Percentiles rank a stretch among this genome's conserved stretches.
Evolutionary conservation across 2,113 vertebrate species (phyloP).

Genomic region (Vulpes vulpes): DNA sequence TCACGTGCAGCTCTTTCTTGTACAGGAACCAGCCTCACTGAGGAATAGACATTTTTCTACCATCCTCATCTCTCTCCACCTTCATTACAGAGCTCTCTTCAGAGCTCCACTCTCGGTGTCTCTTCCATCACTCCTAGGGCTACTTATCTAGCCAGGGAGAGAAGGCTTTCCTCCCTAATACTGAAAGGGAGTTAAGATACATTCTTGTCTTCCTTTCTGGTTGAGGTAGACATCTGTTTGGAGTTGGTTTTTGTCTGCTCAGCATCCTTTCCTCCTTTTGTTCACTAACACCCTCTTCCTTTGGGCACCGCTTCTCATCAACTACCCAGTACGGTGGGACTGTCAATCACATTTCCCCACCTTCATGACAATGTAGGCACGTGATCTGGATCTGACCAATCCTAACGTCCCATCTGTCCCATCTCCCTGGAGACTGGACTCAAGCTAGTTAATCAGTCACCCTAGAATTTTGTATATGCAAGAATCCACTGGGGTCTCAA

Average conservation of each 20-base stretch:
- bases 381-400: not conserved
- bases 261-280: not conserved
- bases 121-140: not conserved
- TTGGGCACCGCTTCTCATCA: not conserved
- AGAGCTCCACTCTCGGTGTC: not conserved
- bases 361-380: not conserved
- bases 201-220: not conserved
- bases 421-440: not conserved
- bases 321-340: not conserved
- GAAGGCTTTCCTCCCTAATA: not conserved
- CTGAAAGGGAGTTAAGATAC: not conserved
- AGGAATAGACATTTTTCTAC: not conserved
- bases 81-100: not conserved
- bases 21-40: not conserved
- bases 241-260: not conserved
- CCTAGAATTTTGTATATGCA: not conserved
- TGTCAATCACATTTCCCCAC: not conserved
- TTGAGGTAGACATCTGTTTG: not conserved
- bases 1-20: not conserved
- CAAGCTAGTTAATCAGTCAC: not conserved
- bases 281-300: not conserved
- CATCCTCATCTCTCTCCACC: not conserved
- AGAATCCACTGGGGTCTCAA: not conserved
- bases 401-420: not conserved
- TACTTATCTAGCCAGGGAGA: not conserved